Conservation (phyloP, 2,113 vertebrate species). For the Penelope pileata region DNA sequence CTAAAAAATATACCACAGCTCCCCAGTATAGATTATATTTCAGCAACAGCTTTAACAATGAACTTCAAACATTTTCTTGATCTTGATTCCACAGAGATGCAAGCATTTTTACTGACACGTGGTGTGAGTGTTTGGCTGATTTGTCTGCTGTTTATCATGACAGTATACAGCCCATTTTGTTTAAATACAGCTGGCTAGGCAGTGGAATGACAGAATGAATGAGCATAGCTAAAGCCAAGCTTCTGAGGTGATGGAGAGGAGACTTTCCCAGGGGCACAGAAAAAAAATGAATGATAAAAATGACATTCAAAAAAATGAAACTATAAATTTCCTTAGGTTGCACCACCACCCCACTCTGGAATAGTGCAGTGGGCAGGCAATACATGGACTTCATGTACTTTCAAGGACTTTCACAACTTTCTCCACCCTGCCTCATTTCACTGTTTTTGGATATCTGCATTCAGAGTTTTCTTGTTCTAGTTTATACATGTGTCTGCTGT, state of each 20-base stretch:
- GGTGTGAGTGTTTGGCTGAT: fast-evolving
- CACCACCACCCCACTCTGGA: not conserved
- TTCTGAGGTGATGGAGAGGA: not conserved
- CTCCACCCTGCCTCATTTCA: not conserved
- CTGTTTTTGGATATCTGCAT: not conserved
- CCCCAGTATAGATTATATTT: not conserved
- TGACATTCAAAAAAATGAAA: not conserved
- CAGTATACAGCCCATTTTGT: not conserved
- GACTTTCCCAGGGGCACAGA: not conserved
- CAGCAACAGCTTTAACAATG: not conserved
- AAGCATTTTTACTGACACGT: not conserved
- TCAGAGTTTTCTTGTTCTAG: not conserved
- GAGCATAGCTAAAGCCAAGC: not conserved
- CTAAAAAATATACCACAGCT: not conserved
- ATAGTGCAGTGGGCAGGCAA: not conserved
- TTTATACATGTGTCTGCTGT: not conserved
- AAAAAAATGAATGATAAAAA: too few relatives aligned
- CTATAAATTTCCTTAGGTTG: not conserved
- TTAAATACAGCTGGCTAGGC: not conserved
- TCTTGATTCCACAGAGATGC: not conserved
- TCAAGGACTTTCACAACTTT: not conserved
- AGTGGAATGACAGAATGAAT: not conserved
- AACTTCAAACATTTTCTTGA: not conserved
- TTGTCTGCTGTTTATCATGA: not conserved
- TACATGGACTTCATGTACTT: too few relatives aligned